Evolutionary conservation across 2,113 vertebrate genomes (phyloP), one percentile per base, ranked within the genome.

Genomic region (Nothoprocta pentlandii): DNA sequence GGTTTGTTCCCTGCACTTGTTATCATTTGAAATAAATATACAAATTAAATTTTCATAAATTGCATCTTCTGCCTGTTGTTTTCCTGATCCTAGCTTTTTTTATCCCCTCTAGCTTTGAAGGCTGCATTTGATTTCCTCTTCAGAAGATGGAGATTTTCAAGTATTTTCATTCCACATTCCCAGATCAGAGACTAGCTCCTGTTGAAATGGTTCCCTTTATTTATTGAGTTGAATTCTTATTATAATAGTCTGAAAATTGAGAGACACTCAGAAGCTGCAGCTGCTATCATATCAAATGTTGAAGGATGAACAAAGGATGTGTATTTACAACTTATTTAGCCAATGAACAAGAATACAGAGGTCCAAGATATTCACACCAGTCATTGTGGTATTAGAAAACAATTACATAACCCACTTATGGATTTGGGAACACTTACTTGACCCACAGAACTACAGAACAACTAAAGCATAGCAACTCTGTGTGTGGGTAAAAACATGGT

Each of bases 121-220:
- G 44, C 28, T 66, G 49, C 25, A 49, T 96, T 95, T 94, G 58
- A 94, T 96, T 96, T 87, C 36, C 73, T 79, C 80, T 78, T 94
- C 67, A 83, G 84, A 93, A 93, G 78, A 83, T 47, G 19, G 68
- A 83, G 75, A 92, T 74, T 91, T 91, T 91, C 42, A 84, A 54
- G 36, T 58, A 92, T 93, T 87, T 95, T 95, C 80, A 94, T 67
- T 89, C 47, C 6, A 10, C 78, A 80, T 79, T 95, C 82, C 80
- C 80, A 76, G 61, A 96, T 92, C 94, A 94, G 81, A 96, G 68
- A 74, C 32, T 46, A 93, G n/a, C 36, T 89, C 64, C 58, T 92
- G 41, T 39, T 87, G 83, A 95, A 96, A 96, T 62, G 13, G 70
- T 61, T 67, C 63, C 71, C 34, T 96, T 91, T 91, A 87, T 94